Evolutionary conservation across 2,113 vertebrate genomes (phyloP).

Genomic region (Acrocephalus arundinaceus): DNA sequence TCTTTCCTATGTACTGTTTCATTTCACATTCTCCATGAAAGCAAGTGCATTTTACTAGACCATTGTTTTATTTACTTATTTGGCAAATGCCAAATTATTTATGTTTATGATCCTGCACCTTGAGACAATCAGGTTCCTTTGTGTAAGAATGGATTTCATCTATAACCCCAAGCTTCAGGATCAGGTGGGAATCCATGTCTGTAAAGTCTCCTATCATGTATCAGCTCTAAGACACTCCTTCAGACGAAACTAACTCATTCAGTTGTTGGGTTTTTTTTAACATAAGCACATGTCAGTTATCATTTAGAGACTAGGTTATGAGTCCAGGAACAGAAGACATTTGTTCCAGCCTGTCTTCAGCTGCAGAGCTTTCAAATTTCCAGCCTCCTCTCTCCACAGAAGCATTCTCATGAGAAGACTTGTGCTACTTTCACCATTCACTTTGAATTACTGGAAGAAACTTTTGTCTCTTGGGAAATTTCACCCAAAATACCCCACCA

Average conservation of each 20-base stretch:
- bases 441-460: neutral
- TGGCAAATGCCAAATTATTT: neutral
- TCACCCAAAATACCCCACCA: accelerated
- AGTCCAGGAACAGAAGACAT: neutral
- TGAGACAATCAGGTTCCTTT: neutral
- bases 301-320: neutral
- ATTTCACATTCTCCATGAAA: neutral
- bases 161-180: neutral
- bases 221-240: neutral
- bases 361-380: neutral
- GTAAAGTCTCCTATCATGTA: neutral
- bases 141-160: neutral
- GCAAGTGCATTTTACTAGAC: neutral
- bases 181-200: neutral
- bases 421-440: neutral
- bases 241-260: neutral
- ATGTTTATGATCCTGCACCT: neutral
- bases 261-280: neutral
- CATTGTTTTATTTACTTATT: neutral
- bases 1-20: neutral
- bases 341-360: neutral
- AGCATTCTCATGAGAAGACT: neutral
- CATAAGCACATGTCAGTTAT: neutral
- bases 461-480: neutral
- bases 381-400: neutral